Conservation (phyloP, 2,888 invertebrate genomes). For the Hirudinaria manillensis region DNA sequence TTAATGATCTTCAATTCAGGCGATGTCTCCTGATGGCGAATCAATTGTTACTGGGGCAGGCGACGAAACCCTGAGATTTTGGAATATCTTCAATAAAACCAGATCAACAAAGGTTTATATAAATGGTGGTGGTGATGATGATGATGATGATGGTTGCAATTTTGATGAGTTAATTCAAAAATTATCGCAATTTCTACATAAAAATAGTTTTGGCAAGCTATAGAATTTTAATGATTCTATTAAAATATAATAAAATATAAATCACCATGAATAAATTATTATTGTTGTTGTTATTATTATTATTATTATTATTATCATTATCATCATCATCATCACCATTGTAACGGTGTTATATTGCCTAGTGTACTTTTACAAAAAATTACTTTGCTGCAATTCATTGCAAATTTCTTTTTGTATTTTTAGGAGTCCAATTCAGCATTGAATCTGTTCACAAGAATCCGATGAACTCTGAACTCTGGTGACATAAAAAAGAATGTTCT, state of each 20-base stretch:
- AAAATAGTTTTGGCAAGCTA: too few relatives aligned
- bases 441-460: slow-evolving; percentile 40
- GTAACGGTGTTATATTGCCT: not conserved
- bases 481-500: not conserved
- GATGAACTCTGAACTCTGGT: slow-evolving; percentile 31
- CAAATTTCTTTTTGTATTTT: not conserved
- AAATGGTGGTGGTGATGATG: too few relatives aligned
- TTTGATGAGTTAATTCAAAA: not conserved
- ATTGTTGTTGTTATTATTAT: too few relatives aligned
- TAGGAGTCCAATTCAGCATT: slow-evolving; percentile 40
- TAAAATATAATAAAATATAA: too few relatives aligned
- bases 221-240: too few relatives aligned
- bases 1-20: slow-evolving; percentile 33
- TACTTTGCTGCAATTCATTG: not conserved
- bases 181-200: too few relatives aligned
- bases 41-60: slow-evolving; percentile 89
- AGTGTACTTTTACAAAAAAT: not conserved
- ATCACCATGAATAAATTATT: too few relatives aligned
- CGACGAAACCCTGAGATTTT: slow-evolving; percentile 88
- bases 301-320: too few relatives aligned
- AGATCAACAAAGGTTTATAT: slow-evolving; percentile 63
- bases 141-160: not conserved
- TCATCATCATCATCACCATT: too few relatives aligned
- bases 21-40: slow-evolving; percentile 80
- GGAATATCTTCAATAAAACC: slow-evolving; percentile 98